A percentile compares a stretch with the other conserved stretches of the same genome.
These are phyloP conservation scores for Zaprionus inermis DNA, from an alignment of 1,140 invertebrate genomes.

Conservation along the genomic window DNA sequence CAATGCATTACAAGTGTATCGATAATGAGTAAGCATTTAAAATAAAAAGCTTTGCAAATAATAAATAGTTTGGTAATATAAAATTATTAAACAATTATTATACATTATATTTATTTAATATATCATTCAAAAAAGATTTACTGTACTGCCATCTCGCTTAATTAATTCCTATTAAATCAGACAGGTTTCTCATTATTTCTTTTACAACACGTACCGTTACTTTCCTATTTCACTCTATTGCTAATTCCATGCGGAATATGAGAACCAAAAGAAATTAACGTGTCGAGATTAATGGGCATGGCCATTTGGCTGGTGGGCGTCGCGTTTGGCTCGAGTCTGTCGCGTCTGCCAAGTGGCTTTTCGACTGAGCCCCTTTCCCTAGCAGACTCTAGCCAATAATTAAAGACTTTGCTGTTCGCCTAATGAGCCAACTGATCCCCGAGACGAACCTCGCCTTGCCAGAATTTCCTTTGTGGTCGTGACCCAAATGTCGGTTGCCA, in stretches of 20 bases:
- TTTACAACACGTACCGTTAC: constrained; percentile 19
- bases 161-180: neutral
- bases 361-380: constrained; percentile 13
- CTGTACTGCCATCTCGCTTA: neutral
- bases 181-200: neutral
- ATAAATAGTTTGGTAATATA: no score
- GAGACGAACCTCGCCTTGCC: constrained; percentile 25
- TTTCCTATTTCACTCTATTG: neutral
- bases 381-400: constrained; percentile 48
- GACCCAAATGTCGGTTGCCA: constrained; percentile 69
- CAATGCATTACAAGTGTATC: neutral
- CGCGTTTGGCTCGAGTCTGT: constrained; percentile 45
- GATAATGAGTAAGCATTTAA: neutral
- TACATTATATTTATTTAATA: no score
- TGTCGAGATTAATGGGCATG: constrained; percentile 67
- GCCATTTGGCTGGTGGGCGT: constrained; percentile 54
- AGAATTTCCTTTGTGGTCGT: constrained; percentile 68
- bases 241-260: constrained; percentile 10
- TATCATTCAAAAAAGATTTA: no score
- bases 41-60: neutral
- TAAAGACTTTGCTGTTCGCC: constrained; percentile 58
- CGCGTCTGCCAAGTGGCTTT: constrained; percentile 21
- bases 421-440: constrained; percentile 40
- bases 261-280: constrained; percentile 36
- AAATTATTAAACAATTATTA: no score